phyloP scores from a whole-genome alignment of 30 jellyfish, hydroid and myxozoan species.

The Aurelia sp. region DNA sequence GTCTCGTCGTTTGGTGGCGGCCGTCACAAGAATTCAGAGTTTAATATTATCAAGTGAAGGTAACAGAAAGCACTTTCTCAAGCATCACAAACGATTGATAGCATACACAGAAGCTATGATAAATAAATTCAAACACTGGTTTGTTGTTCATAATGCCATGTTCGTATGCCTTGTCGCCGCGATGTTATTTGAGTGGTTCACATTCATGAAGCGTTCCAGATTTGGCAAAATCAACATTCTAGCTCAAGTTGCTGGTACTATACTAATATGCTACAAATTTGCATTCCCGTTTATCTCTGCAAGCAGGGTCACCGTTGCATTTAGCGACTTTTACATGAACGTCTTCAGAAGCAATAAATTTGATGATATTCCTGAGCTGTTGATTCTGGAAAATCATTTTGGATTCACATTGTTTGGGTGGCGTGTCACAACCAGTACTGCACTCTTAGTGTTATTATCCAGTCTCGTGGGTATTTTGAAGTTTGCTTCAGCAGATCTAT shows the following conservation, averaged over 20 bases:
- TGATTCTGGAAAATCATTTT: slow-evolving; percentile 14
- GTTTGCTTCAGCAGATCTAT: slow-evolving; percentile 15
- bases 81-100: slow-evolving; percentile 14
- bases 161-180: slow-evolving; percentile 46
- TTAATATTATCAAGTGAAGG: neutral
- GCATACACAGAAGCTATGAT: slow-evolving; percentile 24
- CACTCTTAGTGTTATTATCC: slow-evolving; percentile 43
- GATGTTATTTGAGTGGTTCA: slow-evolving; percentile 61
- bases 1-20: slow-evolving; percentile 39
- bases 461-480: slow-evolving; percentile 60
- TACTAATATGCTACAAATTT: slow-evolving; percentile 58
- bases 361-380: slow-evolving; percentile 58
- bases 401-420: slow-evolving; percentile 53
- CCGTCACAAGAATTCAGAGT: neutral
- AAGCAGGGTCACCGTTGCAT: slow-evolving; percentile 60
- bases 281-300: slow-evolving; percentile 71
- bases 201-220: slow-evolving; percentile 48
- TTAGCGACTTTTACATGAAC: slow-evolving; percentile 25
- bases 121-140: slow-evolving; percentile 51
- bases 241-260: slow-evolving; percentile 59
- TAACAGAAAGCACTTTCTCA: slow-evolving; percentile 41
- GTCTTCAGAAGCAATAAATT: slow-evolving; percentile 45
- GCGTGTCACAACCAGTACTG: slow-evolving; percentile 47
- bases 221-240: slow-evolving; percentile 24
- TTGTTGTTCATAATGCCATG: slow-evolving; percentile 54